phyloP scores from a whole-genome alignment of 2,888 invertebrate genomes.

The Agrypnus murinus region DNA sequence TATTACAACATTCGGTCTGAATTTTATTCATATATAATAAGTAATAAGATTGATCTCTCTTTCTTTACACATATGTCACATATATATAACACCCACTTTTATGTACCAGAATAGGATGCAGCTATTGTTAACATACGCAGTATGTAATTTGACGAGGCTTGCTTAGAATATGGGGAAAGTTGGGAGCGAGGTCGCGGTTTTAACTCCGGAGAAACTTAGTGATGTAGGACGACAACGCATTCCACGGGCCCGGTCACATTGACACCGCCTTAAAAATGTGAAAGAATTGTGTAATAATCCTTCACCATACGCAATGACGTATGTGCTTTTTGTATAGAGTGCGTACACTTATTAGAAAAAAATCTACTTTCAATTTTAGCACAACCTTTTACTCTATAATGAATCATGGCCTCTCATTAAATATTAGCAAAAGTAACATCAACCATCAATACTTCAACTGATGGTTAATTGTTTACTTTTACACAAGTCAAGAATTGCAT shows the following conservation, averaged over 20 bases:
- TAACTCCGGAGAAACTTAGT: constrained; percentile 43
- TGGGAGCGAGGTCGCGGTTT: constrained; percentile 54
- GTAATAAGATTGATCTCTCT: constrained; percentile 41
- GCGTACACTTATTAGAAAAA: no score
- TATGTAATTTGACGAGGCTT: constrained; percentile 57
- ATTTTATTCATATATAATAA: constrained; percentile 40
- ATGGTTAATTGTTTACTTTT: no score
- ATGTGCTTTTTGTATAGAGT: neutral
- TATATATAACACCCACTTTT: constrained; percentile 53
- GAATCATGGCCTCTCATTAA: no score
- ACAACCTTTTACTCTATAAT: no score
- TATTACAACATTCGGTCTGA: constrained; percentile 39
- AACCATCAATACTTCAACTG: no score
- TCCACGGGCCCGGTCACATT: constrained; percentile 46
- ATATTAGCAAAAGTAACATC: no score
- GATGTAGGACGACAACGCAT: constrained; percentile 54
- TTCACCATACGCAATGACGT: constrained; percentile 30
- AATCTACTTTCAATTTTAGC: no score
- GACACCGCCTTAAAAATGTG: constrained; percentile 48
- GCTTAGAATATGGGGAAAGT: constrained; percentile 56
- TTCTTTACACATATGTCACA: constrained; percentile 54
- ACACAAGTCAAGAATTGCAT: no score
- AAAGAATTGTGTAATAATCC: constrained; percentile 40
- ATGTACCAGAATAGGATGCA: constrained; percentile 52
- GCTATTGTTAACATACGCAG: constrained; percentile 55